A percentile compares a stretch with the other conserved stretches of the same genome.
Evolutionary conservation across 2,888 invertebrate species (phyloP).

Genomic region (Scelioninae gen. 2): DNA sequence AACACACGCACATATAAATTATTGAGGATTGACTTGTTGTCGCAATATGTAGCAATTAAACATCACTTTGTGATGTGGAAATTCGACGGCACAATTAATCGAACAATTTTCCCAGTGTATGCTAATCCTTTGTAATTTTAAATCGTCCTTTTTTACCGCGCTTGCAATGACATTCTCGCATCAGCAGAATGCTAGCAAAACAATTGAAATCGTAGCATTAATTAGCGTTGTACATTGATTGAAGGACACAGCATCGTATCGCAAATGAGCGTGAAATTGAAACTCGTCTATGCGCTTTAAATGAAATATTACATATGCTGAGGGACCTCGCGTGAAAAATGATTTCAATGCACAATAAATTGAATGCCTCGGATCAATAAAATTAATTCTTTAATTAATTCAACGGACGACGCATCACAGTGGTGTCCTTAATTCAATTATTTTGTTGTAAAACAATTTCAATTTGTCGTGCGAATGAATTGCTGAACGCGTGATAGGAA

Average conservation of each 20-base stretch:
- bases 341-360: constrained; percentile 3
- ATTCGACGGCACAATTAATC: constrained; percentile 14
- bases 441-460: no score
- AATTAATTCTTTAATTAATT: not conserved
- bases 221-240: constrained; percentile 48
- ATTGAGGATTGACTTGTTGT: not conserved
- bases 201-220: constrained; percentile 49
- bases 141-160: constrained; percentile 4
- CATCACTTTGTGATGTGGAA: not conserved
- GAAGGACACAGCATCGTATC: constrained; percentile 43
- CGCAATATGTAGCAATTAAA: constrained; percentile 1
- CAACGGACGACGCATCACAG: not conserved
- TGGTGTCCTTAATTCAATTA: no score
- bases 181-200: constrained; percentile 30
- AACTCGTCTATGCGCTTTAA: constrained; percentile 36
- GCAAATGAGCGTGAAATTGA: constrained; percentile 52
- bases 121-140: constrained; percentile 32
- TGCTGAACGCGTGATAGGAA: no score
- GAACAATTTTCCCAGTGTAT: constrained; percentile 19
- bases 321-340: not conserved
- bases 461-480: no score
- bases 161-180: constrained; percentile 25
- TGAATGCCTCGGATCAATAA: not conserved
- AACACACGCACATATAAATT: not conserved
- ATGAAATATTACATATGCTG: constrained; percentile 25